phyloP scores from a whole-genome alignment of 2,113 vertebrate genomes.

The Asarcornis scutulata region DNA sequence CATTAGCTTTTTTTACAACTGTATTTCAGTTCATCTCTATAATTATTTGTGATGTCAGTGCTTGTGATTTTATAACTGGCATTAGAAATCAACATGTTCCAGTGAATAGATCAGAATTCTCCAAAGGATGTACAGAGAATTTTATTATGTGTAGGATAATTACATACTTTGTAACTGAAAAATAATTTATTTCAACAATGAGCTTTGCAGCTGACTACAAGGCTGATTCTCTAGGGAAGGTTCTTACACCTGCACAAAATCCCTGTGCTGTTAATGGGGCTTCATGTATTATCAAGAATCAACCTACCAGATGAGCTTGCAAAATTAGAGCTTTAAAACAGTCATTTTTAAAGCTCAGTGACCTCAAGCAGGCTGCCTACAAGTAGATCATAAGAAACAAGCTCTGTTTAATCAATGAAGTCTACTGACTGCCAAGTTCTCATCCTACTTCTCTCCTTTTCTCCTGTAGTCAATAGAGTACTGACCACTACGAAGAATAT shows the following conservation, averaged over 20 bases:
- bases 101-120: not conserved
- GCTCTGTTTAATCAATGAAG: conserved; percentile 2
- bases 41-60: conserved; percentile 35
- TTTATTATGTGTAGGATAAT: conserved; percentile 1
- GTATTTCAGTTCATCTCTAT: conserved; percentile 7
- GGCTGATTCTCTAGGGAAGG: not conserved
- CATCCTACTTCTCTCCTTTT: not conserved
- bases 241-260: not conserved
- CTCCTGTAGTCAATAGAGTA: not conserved
- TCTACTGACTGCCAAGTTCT: not conserved
- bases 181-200: conserved; percentile 4
- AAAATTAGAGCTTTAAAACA: conserved; percentile 8
- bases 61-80: conserved; percentile 9
- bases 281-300: not conserved
- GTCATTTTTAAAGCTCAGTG: not conserved
- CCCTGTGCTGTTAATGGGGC: not conserved
- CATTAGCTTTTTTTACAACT: conserved; percentile 6
- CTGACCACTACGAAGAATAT: not conserved
- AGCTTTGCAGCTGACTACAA: not conserved
- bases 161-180: not conserved
- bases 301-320: not conserved
- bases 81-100: not conserved
- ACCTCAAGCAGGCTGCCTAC: not conserved
- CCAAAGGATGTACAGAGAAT: conserved; percentile 5
- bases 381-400: conserved; percentile 7